Conservation (phyloP, 2,797 vertebrate species). For the Selene dorsalis region DNA sequence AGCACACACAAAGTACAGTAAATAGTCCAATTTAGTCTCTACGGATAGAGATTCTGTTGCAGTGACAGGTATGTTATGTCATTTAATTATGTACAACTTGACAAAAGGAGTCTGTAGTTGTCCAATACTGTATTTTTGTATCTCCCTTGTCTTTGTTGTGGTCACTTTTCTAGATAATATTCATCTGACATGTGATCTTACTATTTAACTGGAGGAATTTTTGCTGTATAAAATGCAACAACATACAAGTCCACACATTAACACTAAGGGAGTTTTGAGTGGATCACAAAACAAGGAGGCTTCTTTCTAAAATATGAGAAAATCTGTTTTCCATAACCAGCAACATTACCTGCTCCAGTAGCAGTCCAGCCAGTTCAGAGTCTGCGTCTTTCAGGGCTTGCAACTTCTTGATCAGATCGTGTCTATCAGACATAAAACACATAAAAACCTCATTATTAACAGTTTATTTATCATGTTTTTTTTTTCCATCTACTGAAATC, state of each 20-base stretch:
- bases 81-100: background rate
- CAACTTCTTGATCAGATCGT: conserved; percentile 93
- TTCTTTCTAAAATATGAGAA: background rate
- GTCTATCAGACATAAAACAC: conserved; percentile 76
- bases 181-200: background rate
- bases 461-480: background rate
- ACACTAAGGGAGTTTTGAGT: background rate
- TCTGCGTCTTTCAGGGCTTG: conserved; percentile 85
- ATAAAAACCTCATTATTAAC: background rate
- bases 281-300: background rate
- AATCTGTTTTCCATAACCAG: no score
- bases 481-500: background rate
- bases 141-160: background rate
- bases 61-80: background rate
- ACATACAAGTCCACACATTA: background rate
- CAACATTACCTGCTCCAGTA: conserved; percentile 91
- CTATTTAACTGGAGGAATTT: background rate
- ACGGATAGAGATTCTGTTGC: no score
- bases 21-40: background rate
- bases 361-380: conserved; percentile 90
- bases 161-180: background rate
- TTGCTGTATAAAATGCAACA: background rate
- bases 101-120: background rate
- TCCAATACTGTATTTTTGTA: background rate
- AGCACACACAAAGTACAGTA: no score